Evolutionary conservation across 1,140 invertebrate species (phyloP), one percentile per base, ranked within the genome.

Genomic region (Philotrypesis tridentata): DNA sequence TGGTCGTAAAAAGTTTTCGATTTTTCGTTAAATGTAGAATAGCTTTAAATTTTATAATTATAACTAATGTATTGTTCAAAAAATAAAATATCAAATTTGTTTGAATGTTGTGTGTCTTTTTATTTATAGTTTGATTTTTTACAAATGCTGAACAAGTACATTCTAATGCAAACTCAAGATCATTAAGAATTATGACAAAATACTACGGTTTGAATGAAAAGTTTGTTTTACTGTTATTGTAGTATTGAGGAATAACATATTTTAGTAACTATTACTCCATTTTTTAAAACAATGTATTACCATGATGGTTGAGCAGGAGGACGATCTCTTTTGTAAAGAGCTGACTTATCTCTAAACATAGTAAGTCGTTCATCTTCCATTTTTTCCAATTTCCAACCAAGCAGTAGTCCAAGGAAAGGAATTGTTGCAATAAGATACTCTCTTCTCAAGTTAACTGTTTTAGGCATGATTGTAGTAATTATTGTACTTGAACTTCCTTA

Each of bases 321-420:
- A 84, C 93, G 93, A 0, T 94, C 89, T 80, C 94, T 92, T 21
- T 95, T 95, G 89, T 94, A 97, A 7, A 97, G 89, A 31, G 93
- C 93, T 87, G 95, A 96, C 89, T 96, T 96, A 86, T 97, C 96
- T 82, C 96, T 93, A 88, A 95, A 97, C 43, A 89, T 89, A 0
- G 93, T 93, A 93, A 96, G 94, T 61, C 95, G 93, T 60, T 94
- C 89, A 12, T 94, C 94, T 91, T 97, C 96, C 80, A 93, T 91
- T 6, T 90, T 88, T 87, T 96, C 95, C 25, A 97, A 80, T 82
- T 89, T 94, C 80, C 90, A 91, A 1, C 96, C 96, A 84, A 96
- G 83, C 0, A 89, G 85, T 85, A 90, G 94, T 0, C 93, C 94
- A 55, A 89, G 73, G 3, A 94, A 8, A 1, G 95, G 94, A 0